A percentile compares a stretch with the other conserved stretches of the same genome.
Evolutionary conservation across 2,113 vertebrate species (phyloP).

Genomic region (Menidia beryllina): DNA sequence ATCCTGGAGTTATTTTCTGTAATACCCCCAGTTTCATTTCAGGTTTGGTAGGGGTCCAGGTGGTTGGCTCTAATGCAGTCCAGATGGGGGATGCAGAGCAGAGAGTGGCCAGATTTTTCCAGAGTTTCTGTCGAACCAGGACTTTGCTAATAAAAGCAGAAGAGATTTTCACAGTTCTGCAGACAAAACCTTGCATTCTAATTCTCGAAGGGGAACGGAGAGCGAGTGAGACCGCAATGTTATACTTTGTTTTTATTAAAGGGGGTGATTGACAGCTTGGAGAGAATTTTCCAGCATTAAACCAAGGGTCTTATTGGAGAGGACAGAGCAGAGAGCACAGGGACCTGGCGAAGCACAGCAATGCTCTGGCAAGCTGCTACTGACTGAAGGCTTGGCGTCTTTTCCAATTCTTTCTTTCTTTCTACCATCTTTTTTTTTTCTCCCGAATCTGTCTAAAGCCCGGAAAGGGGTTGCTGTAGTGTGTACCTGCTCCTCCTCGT

Average conservation of each 20-base stretch:
- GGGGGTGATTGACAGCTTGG: slow-evolving; percentile 83
- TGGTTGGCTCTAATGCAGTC: slow-evolving; percentile 83
- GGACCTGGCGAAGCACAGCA: slow-evolving; percentile 75
- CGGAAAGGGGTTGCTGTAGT: slow-evolving; percentile 17
- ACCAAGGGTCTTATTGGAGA: slow-evolving; percentile 81
- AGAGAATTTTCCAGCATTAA: slow-evolving; percentile 85
- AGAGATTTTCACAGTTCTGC: slow-evolving; percentile 85
- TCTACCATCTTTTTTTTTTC: slow-evolving; percentile 45
- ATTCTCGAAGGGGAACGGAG: slow-evolving; percentile 78
- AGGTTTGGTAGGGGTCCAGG: slow-evolving; percentile 84
- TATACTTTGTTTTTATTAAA: slow-evolving; percentile 88
- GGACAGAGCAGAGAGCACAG: slow-evolving; percentile 78
- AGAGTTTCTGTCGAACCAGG: slow-evolving; percentile 78
- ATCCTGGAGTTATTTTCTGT: slow-evolving; percentile 78
- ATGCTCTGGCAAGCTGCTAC: slow-evolving; percentile 77
- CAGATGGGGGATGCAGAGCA: slow-evolving; percentile 81
- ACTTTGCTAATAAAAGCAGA: slow-evolving; percentile 84
- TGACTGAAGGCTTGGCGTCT: slow-evolving; percentile 69
- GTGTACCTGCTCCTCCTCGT: slow-evolving; percentile 25
- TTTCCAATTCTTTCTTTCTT: slow-evolving; percentile 50
- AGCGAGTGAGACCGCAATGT: slow-evolving; percentile 84
- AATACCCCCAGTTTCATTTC: slow-evolving; percentile 85
- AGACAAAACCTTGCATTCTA: slow-evolving; percentile 82
- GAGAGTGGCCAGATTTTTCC: slow-evolving; percentile 81
- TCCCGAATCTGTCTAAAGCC: slow-evolving; percentile 30